Evolutionary conservation across 1,140 invertebrate species (phyloP), one percentile per base, ranked within the genome.

Genomic region (Whitmania pigra): DNA sequence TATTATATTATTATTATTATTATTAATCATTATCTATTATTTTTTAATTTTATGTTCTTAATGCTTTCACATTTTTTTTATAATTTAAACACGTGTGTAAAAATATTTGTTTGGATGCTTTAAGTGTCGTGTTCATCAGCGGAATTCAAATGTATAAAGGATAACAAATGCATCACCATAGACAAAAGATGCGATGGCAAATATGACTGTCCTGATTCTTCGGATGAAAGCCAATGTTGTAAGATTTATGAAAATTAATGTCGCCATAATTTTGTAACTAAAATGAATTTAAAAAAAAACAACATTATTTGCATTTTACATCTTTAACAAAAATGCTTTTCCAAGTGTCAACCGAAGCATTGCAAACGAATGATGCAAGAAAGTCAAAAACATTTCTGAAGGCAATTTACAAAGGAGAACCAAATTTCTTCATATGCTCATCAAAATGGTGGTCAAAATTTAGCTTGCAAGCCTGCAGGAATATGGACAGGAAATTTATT

Each of bases 141-240:
- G 67, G 2, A 68, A 36, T 68, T 68, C 36, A 29, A 11, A 15
- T 68, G 67, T 18, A 2, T 29, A 15, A 29, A 68, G 36, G n/a
- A 29, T 15, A 29, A 68, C 20, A 68, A 22, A 36, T 68, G 67
- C 67, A 68, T 68, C 27, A 1, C 67, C 20, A 40, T 36, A 3
- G n/a, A 43, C n/a, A 22, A 40, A 40, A 29, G 25, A n/a, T 68
- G 67, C 36, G 67, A 68, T 40, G 67, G 67, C 36, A 9, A 31
- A 15, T 68, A 4, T 1, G 18, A 68, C 67, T 68, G 67, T 20
- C 25, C 4, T 6, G 67, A 43, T 40, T 31, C 7, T 36, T 22
- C 20, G 7, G 67, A 68, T 40, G 67, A 68, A 68, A 43, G 11
- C n/a, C 5, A 18, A 25, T 68, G 67, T 43, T 36, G 67, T 68